Conservation (phyloP, 2,797 vertebrate species). For the Staurois parvus region DNA sequence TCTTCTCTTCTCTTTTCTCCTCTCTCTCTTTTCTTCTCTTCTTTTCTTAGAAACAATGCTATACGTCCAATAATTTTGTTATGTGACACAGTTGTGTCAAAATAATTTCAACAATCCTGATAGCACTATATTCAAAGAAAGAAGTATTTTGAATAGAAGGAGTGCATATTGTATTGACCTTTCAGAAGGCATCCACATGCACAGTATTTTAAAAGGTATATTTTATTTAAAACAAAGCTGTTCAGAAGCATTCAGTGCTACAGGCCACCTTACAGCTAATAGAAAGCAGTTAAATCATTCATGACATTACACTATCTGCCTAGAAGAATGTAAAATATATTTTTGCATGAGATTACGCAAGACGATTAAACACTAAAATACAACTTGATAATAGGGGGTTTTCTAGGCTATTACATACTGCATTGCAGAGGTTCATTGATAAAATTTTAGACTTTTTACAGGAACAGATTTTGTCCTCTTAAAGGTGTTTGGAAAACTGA, state of each 20-base stretch:
- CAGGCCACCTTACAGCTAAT: constrained; percentile 31
- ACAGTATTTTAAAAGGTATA: neutral
- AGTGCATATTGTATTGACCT: neutral
- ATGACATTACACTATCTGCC: constrained; percentile 20
- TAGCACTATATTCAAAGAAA: neutral
- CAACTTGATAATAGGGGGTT: neutral
- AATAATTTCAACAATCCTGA: neutral
- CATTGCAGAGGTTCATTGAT: neutral
- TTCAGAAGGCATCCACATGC: neutral
- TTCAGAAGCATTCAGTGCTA: neutral
- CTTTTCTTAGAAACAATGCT: neutral
- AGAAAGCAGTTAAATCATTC: constrained; percentile 23
- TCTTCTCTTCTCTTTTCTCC: no score
- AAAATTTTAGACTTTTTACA: neutral
- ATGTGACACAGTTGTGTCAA: neutral
- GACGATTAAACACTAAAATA: neutral
- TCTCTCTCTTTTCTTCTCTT: no score
- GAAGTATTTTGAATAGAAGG: neutral
- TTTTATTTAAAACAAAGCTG: neutral
- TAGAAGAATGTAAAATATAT: neutral
- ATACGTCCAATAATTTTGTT: neutral
- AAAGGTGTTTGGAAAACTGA: neutral
- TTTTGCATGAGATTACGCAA: neutral
- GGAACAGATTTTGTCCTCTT: neutral
- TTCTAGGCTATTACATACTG: neutral